Evolutionary conservation across 2,888 invertebrate genomes (phyloP).

Genomic region (Xanthorhoe spadicearia): DNA sequence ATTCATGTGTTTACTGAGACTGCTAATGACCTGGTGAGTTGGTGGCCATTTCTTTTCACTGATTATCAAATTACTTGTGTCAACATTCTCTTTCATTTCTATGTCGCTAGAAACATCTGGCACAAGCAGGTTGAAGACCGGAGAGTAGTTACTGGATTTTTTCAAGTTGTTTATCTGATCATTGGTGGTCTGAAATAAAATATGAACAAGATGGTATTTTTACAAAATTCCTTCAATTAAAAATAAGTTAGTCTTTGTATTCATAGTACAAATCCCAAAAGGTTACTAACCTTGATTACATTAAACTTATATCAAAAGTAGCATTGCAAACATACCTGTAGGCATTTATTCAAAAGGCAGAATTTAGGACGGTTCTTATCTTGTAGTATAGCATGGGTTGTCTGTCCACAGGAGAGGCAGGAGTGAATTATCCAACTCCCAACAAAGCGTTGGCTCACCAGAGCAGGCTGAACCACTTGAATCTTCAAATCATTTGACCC

Average conservation of each 20-base stretch:
- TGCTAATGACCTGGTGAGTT: constrained; percentile 83
- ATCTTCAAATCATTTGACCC: constrained; percentile 77
- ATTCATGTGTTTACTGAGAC: constrained; percentile 87
- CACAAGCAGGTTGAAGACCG: constrained; percentile 89
- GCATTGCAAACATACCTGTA: constrained; percentile 75
- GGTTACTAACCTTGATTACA: too few species aligned
- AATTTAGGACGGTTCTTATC: constrained; percentile 72
- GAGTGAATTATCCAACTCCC: constrained; percentile 86
- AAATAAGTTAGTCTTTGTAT: too few species aligned
- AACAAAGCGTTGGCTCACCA: constrained; percentile 82
- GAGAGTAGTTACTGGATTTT: constrained; percentile 87
- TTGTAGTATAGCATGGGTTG: constrained; percentile 86
- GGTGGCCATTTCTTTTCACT: constrained; percentile 73
- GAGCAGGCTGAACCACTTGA: constrained; percentile 83
- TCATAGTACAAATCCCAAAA: too few species aligned
- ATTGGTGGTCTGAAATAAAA: constrained; percentile 80
- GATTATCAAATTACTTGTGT: constrained; percentile 70
- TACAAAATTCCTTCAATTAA: too few species aligned
- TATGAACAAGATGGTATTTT: neutral
- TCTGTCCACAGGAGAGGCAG: constrained; percentile 87
- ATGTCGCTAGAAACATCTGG: constrained; percentile 81
- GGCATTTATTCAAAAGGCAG: constrained; percentile 83
- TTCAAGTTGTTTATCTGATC: constrained; percentile 86
- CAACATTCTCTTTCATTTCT: constrained; percentile 79
- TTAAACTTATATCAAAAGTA: too few species aligned